phyloP scores from a whole-genome alignment of 2,888 invertebrate species.

The Ormyrus nitidulus region DNA sequence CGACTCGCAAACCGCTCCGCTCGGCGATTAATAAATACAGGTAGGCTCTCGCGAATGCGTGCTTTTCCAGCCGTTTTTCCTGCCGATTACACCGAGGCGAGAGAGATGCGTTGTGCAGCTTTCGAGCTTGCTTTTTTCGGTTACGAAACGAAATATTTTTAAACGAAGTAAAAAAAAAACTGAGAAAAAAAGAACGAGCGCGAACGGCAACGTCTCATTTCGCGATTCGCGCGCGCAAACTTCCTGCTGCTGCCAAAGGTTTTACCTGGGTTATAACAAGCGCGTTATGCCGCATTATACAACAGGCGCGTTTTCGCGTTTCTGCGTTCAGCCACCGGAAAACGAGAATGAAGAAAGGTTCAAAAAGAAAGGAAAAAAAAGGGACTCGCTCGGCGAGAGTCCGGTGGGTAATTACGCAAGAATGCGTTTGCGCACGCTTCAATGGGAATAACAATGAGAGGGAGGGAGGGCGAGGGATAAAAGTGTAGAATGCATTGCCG shows the following conservation, averaged over 20 bases:
- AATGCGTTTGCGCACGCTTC: slow-evolving; percentile 29
- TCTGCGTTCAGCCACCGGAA: slow-evolving; percentile 11
- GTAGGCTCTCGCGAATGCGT: not conserved
- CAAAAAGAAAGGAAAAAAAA: not conserved
- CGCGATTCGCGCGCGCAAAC: too few species aligned
- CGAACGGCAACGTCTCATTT: not conserved
- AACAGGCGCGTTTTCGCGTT: not conserved
- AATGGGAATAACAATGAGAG: slow-evolving; percentile 44
- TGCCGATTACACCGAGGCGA: not conserved
- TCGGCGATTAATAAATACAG: slow-evolving; percentile 10
- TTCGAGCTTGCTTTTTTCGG: too few species aligned
- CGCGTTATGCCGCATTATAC: not conserved
- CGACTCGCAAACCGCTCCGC: not conserved
- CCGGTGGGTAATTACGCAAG: slow-evolving; percentile 28
- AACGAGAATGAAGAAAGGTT: slow-evolving; percentile 11
- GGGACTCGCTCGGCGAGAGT: slow-evolving; percentile 4
- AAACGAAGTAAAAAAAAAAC: too few species aligned
- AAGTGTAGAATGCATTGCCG: not conserved
- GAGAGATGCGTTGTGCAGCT: too few species aligned
- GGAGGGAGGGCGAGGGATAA: not conserved
- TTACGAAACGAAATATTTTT: too few species aligned
- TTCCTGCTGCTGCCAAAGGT: too few species aligned
- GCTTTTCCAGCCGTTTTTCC: not conserved
- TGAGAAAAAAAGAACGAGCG: too few species aligned
- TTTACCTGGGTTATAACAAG: slow-evolving; percentile 1